A percentile compares a stretch with the other conserved stretches of the same genome.
Conservation (phyloP, 2,797 vertebrate species). For the Notamacropus eugenii region DNA sequence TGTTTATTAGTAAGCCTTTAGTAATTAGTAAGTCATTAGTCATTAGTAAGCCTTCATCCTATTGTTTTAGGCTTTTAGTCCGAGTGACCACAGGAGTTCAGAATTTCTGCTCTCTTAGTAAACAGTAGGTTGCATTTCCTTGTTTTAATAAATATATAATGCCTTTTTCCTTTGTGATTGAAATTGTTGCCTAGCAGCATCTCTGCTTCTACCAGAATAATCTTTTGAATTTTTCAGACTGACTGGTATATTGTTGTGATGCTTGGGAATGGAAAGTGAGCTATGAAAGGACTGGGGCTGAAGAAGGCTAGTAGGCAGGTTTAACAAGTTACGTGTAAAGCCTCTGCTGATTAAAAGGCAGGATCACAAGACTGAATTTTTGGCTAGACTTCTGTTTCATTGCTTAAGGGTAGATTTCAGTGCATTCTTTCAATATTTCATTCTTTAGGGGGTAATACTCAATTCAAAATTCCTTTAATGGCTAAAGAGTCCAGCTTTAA, state of each 20-base stretch:
- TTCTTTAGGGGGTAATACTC: conserved; percentile 28
- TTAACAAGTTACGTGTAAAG: neutral
- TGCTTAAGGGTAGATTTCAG: neutral
- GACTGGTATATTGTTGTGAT: neutral
- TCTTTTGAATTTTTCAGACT: neutral
- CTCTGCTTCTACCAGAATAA: neutral
- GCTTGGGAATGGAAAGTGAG: neutral
- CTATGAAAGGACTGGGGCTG: neutral
- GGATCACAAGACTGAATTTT: neutral
- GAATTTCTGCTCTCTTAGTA: neutral
- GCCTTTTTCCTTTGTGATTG: neutral
- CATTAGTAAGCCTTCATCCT: neutral
- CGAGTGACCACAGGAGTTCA: neutral
- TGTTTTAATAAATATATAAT: neutral
- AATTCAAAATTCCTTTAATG: conserved; percentile 7
- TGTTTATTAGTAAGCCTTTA: neutral
- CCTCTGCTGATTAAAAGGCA: conserved; percentile 24
- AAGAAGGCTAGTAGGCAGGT: neutral
- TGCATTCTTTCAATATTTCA: neutral
- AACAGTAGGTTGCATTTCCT: neutral
- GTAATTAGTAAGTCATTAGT: no score
- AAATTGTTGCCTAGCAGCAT: neutral
- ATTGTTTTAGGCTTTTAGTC: neutral
- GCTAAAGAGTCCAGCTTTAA: conserved; percentile 37
- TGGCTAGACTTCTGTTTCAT: conserved; percentile 21